Evolutionary conservation across 2,888 invertebrate species (phyloP).

Genomic region (Cylindroiulus punctatus): DNA sequence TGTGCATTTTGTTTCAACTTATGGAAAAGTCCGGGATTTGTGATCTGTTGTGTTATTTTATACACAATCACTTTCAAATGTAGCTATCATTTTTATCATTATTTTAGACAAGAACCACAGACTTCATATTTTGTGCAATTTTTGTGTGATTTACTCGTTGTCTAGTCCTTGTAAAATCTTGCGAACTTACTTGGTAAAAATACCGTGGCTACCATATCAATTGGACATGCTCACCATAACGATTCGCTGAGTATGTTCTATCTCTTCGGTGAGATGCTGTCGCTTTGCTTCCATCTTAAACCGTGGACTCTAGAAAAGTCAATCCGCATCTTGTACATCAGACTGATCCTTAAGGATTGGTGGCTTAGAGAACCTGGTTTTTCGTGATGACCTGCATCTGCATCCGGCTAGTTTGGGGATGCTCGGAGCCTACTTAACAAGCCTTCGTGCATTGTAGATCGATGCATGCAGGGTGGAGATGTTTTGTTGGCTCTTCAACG

Average conservation of each 20-base stretch:
- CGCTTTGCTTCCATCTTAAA: background rate
- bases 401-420: conserved; percentile 23
- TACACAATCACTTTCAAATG: too few relatives aligned
- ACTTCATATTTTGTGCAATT: too few relatives aligned
- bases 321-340: conserved; percentile 39
- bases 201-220: background rate
- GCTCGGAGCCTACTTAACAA: conserved; percentile 9
- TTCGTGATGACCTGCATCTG: conserved; percentile 6
- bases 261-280: background rate
- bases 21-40: too few relatives aligned
- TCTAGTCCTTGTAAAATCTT: too few relatives aligned
- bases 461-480: conserved; percentile 17
- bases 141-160: too few relatives aligned
- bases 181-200: too few relatives aligned
- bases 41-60: too few relatives aligned
- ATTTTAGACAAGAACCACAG: too few relatives aligned
- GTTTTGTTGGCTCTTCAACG: conserved; percentile 16
- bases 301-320: conserved; percentile 8
- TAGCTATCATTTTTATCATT: too few relatives aligned
- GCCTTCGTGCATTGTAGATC: conserved; percentile 42
- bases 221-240: background rate
- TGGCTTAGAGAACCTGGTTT: conserved; percentile 28
- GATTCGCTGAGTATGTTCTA: background rate
- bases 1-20: too few relatives aligned
- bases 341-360: conserved; percentile 20